Conservation (phyloP, 2,888 invertebrate genomes). For the Lasiommata megera region DNA sequence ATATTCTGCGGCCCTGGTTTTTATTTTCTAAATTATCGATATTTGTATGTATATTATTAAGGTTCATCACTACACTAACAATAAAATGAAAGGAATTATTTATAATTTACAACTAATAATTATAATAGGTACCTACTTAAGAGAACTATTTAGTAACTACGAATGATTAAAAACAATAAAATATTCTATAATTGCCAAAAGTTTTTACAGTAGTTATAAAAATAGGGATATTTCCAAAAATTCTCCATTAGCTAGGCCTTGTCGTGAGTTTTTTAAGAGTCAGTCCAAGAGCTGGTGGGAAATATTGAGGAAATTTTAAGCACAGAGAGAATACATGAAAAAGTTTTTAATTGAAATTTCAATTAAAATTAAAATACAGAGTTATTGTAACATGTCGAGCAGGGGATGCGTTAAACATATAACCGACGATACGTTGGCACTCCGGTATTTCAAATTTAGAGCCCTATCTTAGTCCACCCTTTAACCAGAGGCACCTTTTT, state of each 20-base stretch:
- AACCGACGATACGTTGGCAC: too few species aligned
- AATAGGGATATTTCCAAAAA: conserved; percentile 64
- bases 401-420: too few species aligned
- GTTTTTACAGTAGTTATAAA: conserved; percentile 64
- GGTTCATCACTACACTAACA: conserved; percentile 12
- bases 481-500: too few species aligned
- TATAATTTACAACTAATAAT: conserved; percentile 57
- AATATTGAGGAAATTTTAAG: background rate
- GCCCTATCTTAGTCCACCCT: too few species aligned
- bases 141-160: conserved; percentile 45
- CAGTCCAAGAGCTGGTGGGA: background rate
- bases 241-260: conserved; percentile 70
- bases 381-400: too few species aligned
- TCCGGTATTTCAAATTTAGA: too few species aligned
- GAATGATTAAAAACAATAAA: conserved; percentile 48
- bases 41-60: conserved; percentile 18
- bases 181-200: conserved; percentile 65
- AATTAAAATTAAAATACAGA: too few species aligned
- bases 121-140: conserved; percentile 42
- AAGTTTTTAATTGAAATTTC: too few species aligned
- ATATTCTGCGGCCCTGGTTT: background rate
- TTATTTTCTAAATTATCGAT: background rate
- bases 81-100: conserved; percentile 75
- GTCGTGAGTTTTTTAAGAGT: conserved; percentile 57
- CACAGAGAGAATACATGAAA: too few species aligned